These are phyloP conservation scores for Himalopsyche japonica DNA, from an alignment of 2,888 invertebrate species.

Conservation along the genomic window DNA sequence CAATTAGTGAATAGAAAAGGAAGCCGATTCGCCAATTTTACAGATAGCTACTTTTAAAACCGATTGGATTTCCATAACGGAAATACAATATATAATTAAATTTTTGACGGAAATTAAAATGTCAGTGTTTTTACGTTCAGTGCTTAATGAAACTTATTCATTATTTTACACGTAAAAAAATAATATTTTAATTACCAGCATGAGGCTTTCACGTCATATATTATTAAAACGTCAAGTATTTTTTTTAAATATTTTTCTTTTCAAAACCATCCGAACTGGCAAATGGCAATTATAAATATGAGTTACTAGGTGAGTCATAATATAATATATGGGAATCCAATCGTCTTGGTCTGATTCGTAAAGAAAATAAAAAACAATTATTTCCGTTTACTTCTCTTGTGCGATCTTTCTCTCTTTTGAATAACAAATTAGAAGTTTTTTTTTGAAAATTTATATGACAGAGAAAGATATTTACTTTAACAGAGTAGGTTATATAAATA, in stretches of 20 bases:
- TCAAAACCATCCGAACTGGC: neutral
- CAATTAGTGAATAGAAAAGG: neutral
- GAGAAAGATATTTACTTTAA: too few species aligned
- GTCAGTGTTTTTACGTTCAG: neutral
- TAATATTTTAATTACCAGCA: neutral
- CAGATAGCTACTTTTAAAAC: neutral
- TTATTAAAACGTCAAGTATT: neutral
- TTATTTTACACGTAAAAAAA: neutral
- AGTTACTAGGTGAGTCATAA: neutral
- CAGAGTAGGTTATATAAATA: too few species aligned
- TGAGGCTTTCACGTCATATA: neutral
- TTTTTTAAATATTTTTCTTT: neutral
- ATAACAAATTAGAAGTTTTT: neutral
- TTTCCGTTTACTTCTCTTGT: neutral
- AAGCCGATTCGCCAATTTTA: neutral
- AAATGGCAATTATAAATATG: neutral
- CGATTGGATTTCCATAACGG: neutral
- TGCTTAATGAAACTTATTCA: neutral
- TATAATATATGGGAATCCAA: neutral
- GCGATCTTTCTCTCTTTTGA: neutral
- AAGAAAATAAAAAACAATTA: neutral
- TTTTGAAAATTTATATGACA: too few species aligned
- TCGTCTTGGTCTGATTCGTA: neutral
- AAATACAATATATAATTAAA: neutral
- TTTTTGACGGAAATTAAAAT: neutral